Evolutionary conservation across 2,797 vertebrate species (phyloP), one percentile per base, ranked within the genome.

Genomic region (Siniperca obscura): DNA sequence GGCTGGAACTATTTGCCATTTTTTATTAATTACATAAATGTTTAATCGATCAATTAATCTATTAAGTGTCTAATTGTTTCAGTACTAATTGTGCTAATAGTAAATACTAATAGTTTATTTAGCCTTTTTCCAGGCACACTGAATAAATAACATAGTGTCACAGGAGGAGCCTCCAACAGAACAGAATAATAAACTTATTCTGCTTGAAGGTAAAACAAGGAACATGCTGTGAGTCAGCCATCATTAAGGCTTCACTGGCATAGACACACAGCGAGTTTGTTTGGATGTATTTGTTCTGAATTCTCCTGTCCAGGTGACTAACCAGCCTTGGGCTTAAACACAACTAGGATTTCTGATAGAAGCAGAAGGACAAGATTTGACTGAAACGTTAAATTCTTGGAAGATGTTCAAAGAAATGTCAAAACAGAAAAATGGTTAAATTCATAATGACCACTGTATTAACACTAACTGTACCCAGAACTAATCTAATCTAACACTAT

Each of bases 201-300:
- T 38, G 56, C 61, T 72, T 5, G 46, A 61, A 76, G 78, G 81
- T 71, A 44, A 83, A 81, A 60, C 1, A 1, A 56, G 40, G 50
- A 36, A 30, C 61, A 30, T 2, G 19, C 77, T 16, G 40, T 77
- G 80, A 82, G 70, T 82, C 82, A 71, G 38, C 59, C 25, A 42
- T 84, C 40, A 74, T 81, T 68, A 79, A 48, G 36, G 48, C 55
- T 66, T 67, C 38, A n/a, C 42, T 40, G 59, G 50, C n/a, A 64
- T 2, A 85, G n/a, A 38, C 77, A 76, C 62, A 72, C 70, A 75
- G 65, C 8, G 8, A 44, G 53, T 73, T 80, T 73, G 34, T 65
- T 74, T 65, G 40, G 50, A 80, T 81, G 64, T 56, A 74, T 80
- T 76, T 78, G 40, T 38, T 72, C 61, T 76, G 69, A 73, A 74